Base-by-base conservation (phyloP, 2,888 invertebrate genomes). In the Conops quadrifasciatus region DNA sequence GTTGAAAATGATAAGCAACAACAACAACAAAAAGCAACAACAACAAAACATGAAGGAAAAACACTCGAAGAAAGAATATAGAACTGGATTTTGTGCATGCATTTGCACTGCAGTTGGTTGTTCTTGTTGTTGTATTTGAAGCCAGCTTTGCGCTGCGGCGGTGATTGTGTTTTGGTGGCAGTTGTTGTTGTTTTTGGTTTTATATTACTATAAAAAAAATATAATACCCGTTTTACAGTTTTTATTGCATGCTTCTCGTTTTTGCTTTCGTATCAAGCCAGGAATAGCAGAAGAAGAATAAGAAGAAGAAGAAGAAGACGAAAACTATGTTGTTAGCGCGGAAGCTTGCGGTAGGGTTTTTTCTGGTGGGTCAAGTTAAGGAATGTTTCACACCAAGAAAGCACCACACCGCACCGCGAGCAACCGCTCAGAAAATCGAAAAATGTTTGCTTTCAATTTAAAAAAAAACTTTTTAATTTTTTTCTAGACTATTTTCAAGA, bases 1-100 rank as follows among this genome's bases (percentile, higher is more conserved):
- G 24, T 63, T 21, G 24, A 16, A 24, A 47, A 47, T 43, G 26
- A 63, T 13, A 26, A 47, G 19, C 5, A 63, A 26, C n/a, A 63
- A 45, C 11, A 60, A 60, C 24, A 2, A 59, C 16, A 28, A 30
- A 59, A n/a, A 59, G n/a, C 5, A 30, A 60, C n/a, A 30, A 19
- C 16, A 45, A 19, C 30, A 26, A 62, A 36, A 62, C 19, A 19
- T 13, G n/a, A 36, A 60, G 19, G 26, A 45, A 63, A 21, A 66
- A 53, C 51, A 66, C 66, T 66, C 30, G 64, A 28, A 64, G n/a
- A n/a, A 36, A 36, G 36, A 36, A 36, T 9, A 36, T 9, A 36
- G 4, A 36, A n/a, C n/a, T n/a, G n/a, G n/a, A n/a, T n/a, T 36
- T 36, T 36, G 4, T 36, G 36, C 36, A 36, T 36, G 4, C n/a